phyloP scores from a whole-genome alignment of 2,797 vertebrate species.

The Melanotaenia maccullochi region DNA sequence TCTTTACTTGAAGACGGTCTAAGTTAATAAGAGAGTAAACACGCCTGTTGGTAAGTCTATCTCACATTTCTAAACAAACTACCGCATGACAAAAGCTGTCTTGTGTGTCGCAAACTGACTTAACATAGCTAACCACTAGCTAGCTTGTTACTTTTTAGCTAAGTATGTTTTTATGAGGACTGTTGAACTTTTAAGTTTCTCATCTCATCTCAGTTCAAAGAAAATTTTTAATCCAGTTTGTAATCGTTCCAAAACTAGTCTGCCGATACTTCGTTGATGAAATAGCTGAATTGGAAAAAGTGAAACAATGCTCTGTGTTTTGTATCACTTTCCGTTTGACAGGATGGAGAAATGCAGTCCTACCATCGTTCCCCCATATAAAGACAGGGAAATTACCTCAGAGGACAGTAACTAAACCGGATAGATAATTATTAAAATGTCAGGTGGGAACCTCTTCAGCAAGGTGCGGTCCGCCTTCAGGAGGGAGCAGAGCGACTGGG shows the following conservation, averaged over 20 bases:
- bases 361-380: neutral
- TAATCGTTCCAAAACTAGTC: neutral
- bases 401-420: slow-evolving; percentile 1
- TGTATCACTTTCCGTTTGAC: slow-evolving; percentile 3
- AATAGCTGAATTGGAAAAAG: neutral
- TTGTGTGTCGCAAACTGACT: neutral
- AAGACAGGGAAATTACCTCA: slow-evolving; percentile 45
- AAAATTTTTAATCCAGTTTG: neutral
- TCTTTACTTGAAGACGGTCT: neutral
- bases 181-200: neutral
- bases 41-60: slow-evolving; percentile 32
- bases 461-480: slow-evolving; percentile 79
- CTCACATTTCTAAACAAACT: neutral
- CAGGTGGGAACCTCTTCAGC: slow-evolving; percentile 72
- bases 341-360: slow-evolving; percentile 6
- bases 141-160: slow-evolving; percentile 51
- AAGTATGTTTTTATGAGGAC: neutral
- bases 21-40: neutral
- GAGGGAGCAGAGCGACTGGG: slow-evolving; percentile 79
- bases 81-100: rapidly evolving
- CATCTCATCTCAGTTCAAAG: neutral
- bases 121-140: slow-evolving; percentile 37
- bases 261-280: neutral
- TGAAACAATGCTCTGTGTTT: slow-evolving; percentile 1
- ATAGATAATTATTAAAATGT: slow-evolving; percentile 62